Evolutionary conservation across 2,888 invertebrate species (phyloP).

Genomic region (Zonitis immaculata): DNA sequence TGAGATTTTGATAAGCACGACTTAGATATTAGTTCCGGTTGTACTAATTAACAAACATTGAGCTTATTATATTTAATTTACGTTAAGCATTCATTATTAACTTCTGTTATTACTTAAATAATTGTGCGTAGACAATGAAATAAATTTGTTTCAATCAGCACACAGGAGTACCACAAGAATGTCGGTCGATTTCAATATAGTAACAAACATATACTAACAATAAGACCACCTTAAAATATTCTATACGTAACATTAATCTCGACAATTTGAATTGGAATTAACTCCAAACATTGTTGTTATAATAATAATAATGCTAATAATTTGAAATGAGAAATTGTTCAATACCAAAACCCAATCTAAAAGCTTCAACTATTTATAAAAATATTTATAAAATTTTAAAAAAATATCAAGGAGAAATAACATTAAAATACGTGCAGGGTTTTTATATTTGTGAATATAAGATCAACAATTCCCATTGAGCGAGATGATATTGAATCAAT

Average conservation of each 20-base stretch:
- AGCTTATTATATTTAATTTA: neutral
- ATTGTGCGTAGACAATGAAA: conserved; percentile 9
- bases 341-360: neutral
- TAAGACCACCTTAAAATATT: conserved; percentile 26
- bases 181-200: conserved; percentile 22
- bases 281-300: conserved; percentile 6
- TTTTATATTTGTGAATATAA: too few species aligned
- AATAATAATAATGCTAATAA: conserved; percentile 5
- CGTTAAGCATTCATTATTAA: neutral
- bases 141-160: conserved; percentile 24
- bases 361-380: too few species aligned
- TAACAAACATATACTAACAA: conserved; percentile 15
- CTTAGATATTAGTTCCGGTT: too few species aligned
- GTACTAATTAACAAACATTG: too few species aligned
- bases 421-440: too few species aligned
- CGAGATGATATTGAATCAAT: neutral
- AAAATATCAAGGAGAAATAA: too few species aligned
- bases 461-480: neutral
- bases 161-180: conserved; percentile 26
- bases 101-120: conserved; percentile 1
- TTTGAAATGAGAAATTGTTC: conserved; percentile 2
- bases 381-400: too few species aligned
- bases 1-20: too few species aligned
- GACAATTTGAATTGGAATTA: conserved; percentile 17
- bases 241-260: conserved; percentile 1